Evolutionary conservation across 2,797 vertebrate species (phyloP), one percentile per base, ranked within the genome.

Genomic region (Enteromius argenteus): DNA sequence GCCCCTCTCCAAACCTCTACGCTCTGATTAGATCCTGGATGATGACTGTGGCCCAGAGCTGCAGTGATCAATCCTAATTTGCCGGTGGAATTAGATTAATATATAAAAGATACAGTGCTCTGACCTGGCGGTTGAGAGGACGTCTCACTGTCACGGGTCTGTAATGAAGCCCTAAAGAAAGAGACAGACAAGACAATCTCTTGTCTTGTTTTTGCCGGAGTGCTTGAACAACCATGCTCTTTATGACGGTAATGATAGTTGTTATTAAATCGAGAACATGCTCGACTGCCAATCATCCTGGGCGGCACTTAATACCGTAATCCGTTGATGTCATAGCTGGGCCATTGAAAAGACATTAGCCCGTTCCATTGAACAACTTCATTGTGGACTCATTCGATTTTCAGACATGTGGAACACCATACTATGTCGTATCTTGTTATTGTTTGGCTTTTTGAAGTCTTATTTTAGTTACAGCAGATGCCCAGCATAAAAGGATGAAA

Each of bases 11-110:
- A 93, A 91, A 90, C 92, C 90, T 73, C 91, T 80, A 88, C 90
- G 75, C 84, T 87, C 90, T 94, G 93, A 95, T 95, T 94, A 91
- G 93, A 95, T 95, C 93, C 93, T 39, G 89, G 91, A 93, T 92
- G 92, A 93, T 92, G 92, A 93, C 94, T 94, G 92, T 92, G 91
- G 93, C 94, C 92, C 86, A 56, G 90, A 93, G 93, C 92, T 90
- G 88, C 80, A 83, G 92, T 93, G 93, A 95, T 96, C 94, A 94
- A 95, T 96, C 93, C 92, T 94, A 92, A 95, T 95, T 95, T 94
- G 92, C 90, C 85, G 32, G 75, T 81, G 89, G 92, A 93, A 95
- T 95, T 93, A 91, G 88, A 95, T 95, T 94, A 93, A 92, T 93
- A 93, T 93, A 92, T 92, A 92, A 89, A 90, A 92, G 92, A 92